Conservation (phyloP, 2,113 vertebrate species). For the Motacilla tschutschensis region DNA sequence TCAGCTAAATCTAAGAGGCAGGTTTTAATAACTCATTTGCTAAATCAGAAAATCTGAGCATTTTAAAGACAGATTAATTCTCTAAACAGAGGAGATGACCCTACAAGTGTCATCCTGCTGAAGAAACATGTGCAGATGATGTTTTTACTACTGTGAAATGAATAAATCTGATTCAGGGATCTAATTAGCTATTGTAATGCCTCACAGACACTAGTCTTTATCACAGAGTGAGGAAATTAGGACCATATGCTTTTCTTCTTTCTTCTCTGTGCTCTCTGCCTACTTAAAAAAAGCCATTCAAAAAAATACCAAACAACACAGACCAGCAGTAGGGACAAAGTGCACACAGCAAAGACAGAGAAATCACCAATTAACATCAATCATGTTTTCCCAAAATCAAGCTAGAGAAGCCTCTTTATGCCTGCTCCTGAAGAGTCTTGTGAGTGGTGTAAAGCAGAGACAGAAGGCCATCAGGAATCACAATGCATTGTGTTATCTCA, state of each 20-base stretch:
- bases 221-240: background rate
- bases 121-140: background rate
- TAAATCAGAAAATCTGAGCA: background rate
- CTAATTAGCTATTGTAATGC: conserved; percentile 39
- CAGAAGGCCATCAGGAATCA: background rate
- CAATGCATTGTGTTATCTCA: background rate
- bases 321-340: background rate
- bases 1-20: background rate
- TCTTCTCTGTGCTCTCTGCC: background rate
- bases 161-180: conserved; percentile 18
- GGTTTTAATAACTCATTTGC: background rate
- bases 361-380: background rate
- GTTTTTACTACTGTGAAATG: conserved; percentile 2
- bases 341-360: background rate
- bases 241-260: background rate
- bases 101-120: background rate
- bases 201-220: conserved; percentile 25
- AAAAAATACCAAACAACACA: background rate
- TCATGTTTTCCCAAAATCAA: background rate
- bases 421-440: background rate
- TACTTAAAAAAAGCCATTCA: background rate
- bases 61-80: background rate
- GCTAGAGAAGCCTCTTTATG: background rate
- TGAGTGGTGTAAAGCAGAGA: background rate
- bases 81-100: background rate